A percentile compares a stretch with the other conserved stretches of the same genome.
Conservation (phyloP, 2,113 vertebrate genomes). For the Guaruba guarouba region DNA sequence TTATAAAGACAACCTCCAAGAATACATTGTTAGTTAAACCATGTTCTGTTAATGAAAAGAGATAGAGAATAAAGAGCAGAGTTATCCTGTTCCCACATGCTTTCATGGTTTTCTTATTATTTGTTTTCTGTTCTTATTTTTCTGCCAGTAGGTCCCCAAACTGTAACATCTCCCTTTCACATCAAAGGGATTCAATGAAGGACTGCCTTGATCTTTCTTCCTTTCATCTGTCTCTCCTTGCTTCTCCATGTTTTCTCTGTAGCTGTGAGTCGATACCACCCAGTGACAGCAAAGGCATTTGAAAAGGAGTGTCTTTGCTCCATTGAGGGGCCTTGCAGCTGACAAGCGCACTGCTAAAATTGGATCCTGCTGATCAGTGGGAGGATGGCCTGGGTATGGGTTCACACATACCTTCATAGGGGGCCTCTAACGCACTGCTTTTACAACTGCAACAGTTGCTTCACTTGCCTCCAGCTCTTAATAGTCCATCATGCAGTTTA, state of each 20-base stretch:
- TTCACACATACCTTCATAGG: not conserved
- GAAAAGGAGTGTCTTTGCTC: not conserved
- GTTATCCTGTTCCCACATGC: not conserved
- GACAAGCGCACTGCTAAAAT: conserved; percentile 3
- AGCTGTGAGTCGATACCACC: conserved; percentile 22
- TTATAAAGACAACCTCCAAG: not conserved
- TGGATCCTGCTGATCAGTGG: not conserved
- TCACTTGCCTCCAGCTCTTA: not conserved
- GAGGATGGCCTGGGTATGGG: not conserved
- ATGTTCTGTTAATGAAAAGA: not conserved
- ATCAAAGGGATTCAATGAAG: conserved; percentile 44
- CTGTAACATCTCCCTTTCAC: not conserved
- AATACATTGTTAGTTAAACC: not conserved
- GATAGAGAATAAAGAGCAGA: not conserved
- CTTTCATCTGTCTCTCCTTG: conserved; percentile 41
- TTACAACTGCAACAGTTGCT: not conserved
- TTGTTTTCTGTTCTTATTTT: conserved; percentile 21
- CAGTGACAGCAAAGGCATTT: conserved; percentile 27
- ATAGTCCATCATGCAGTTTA: not conserved
- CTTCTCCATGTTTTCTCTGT: conserved; percentile 3
- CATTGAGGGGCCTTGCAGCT: not conserved
- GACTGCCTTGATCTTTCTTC: conserved; percentile 22
- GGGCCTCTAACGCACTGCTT: not conserved
- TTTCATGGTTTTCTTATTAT: not conserved
- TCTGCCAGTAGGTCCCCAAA: not conserved